Conservation (phyloP, 2,113 vertebrate species). For the Excalfactoria chinensis region DNA sequence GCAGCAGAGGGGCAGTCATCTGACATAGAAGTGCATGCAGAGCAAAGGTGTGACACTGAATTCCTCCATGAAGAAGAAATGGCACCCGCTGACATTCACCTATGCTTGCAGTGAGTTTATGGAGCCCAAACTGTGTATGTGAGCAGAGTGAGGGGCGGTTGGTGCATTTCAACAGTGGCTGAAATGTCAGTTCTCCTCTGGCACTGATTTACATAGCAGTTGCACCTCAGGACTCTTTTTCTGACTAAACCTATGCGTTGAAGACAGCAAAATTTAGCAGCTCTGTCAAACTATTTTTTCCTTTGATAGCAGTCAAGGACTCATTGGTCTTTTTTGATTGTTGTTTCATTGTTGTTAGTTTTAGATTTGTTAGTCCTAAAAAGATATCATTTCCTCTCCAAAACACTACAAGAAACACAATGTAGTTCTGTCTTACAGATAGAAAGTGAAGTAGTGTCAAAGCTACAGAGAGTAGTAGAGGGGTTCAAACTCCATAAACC, state of each 20-base stretch:
- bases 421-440: not conserved
- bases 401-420: not conserved
- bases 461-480: not conserved
- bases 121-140: too few species aligned
- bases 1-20: too few species aligned
- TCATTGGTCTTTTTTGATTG: not conserved
- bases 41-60: too few species aligned
- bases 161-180: too few species aligned
- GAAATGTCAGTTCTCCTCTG: too few species aligned
- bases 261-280: not conserved
- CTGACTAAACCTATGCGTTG: not conserved
- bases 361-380: not conserved
- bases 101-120: not conserved
- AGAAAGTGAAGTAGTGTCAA: not conserved
- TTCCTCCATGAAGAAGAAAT: too few species aligned
- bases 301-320: not conserved
- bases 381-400: not conserved
- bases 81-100: too few species aligned
- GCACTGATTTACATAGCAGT: rapidly evolving
- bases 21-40: too few species aligned
- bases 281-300: not conserved
- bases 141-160: too few species aligned
- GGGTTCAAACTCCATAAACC: not conserved
- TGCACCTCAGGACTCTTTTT: not conserved
- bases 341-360: not conserved